Base-by-base conservation (phyloP, 1,140 invertebrate species). In the Zaprionus camerounensis region DNA sequence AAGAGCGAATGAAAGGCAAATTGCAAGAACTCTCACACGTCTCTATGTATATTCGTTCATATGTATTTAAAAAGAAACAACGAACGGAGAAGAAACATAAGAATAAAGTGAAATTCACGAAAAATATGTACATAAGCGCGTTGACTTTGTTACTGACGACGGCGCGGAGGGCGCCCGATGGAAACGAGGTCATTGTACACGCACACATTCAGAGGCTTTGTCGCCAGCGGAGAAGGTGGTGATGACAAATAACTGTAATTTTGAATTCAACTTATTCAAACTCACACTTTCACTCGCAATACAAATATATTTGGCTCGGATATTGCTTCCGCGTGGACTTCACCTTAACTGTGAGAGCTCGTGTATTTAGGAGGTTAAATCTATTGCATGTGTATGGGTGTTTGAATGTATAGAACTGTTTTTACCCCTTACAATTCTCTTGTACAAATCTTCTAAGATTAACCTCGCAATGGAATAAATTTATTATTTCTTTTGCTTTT, bases 221-320 rank as follows among this genome's bases (percentile, higher is more conserved):
- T 63, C 51, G 31, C 11, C 24, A n/a, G 9, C 2, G 3, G 31
- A 34, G 26, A 28, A 34, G 12, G 15, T 5, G 6, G 20, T 5
- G 22, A 41, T 5, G 22, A 41, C 13, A 11, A 59, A 59, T 26
- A 46, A 20, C 20, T 38, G 5, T 6, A 20, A 38, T 68, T 64
- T 57, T 31, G 12, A 59, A 22, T 71, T 34, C 22, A 41, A 62
- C 20, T 57, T 67, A 59, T 57, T 57, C 20, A 31, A 69, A 91
- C 86, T 85, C 90, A 85, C 86, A 85, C 86, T 90, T 90, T 82
- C 71, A 85, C 86, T 78, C 46, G 12, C 22, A 85, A 85, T 34
- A 66, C 69, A 77, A 81, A 77, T 82, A 73, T 76, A 36, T 46
- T 70, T 69, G 70, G 46, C 53, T 70, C 44, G 67, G 69, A 67